A percentile compares a stretch with the other conserved stretches of the same genome.
These are phyloP conservation scores for Erinaceus europaeus DNA, from an alignment of 2,113 vertebrate genomes.

Conservation along the genomic window DNA sequence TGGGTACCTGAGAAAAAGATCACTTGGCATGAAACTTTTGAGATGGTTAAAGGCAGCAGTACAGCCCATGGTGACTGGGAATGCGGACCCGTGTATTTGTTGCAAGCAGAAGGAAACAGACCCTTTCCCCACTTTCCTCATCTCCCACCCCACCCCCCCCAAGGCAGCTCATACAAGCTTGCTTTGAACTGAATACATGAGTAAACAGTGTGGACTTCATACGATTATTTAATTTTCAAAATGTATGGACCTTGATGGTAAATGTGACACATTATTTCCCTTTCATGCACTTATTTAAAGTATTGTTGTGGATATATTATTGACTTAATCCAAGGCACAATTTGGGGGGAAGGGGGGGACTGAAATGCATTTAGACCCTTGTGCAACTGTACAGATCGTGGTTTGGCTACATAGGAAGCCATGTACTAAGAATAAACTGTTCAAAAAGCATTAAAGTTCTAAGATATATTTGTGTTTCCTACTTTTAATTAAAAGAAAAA, in stretches of 20 bases:
- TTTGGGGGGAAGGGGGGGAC: constrained; percentile 62
- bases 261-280: constrained; percentile 75
- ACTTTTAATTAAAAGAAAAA: constrained; percentile 52
- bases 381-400: constrained; percentile 79
- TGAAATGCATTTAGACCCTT: constrained; percentile 75
- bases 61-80: constrained; percentile 1
- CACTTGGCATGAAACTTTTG: constrained; percentile 36
- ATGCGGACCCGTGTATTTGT: constrained; percentile 41
- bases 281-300: constrained; percentile 82
- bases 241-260: constrained; percentile 73
- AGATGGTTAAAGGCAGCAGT: constrained; percentile 56
- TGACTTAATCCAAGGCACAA: constrained; percentile 78
- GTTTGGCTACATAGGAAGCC: constrained; percentile 83
- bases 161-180: constrained; percentile 59
- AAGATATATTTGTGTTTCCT: constrained; percentile 79
- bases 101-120: constrained; percentile 53
- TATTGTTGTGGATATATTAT: constrained; percentile 73
- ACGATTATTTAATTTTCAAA: constrained; percentile 81
- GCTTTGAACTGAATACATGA: constrained; percentile 64
- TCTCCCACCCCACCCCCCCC: not conserved
- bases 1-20: constrained; percentile 72
- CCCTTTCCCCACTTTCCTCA: not conserved
- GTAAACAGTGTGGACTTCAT: constrained; percentile 78
- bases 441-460: constrained; percentile 82
- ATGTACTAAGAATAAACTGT: constrained; percentile 84